Percentiles rank a stretch among this genome's conserved stretches.
phyloP scores from a whole-genome alignment of 2,113 vertebrate genomes.

The Catharus bicknelli region DNA sequence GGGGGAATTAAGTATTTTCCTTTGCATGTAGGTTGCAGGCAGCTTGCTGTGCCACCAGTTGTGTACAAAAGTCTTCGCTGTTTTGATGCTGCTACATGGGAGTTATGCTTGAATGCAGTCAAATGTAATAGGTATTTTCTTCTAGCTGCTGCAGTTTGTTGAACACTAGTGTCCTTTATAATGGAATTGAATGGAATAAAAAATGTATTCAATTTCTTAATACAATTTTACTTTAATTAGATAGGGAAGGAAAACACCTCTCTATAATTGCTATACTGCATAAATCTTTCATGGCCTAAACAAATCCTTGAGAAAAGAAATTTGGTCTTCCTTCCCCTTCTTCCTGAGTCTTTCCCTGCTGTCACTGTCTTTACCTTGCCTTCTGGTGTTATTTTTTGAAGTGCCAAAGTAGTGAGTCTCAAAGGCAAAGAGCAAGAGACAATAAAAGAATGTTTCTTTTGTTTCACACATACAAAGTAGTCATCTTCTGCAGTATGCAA shows the following conservation, averaged over 20 bases:
- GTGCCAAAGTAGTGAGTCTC: background rate
- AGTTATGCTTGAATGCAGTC: background rate
- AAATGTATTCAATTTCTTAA: background rate
- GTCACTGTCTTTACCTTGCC: background rate
- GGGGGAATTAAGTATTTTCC: background rate
- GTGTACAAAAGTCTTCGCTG: background rate
- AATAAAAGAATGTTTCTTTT: background rate
- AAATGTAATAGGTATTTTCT: background rate
- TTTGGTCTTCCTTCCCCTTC: background rate
- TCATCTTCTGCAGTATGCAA: background rate
- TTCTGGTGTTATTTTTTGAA: slow-evolving; percentile 21
- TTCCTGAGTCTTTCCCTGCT: background rate
- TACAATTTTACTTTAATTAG: slow-evolving; percentile 26
- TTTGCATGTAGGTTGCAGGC: background rate
- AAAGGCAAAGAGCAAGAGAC: background rate
- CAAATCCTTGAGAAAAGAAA: background rate
- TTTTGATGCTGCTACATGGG: background rate
- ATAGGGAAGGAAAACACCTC: background rate
- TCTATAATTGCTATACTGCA: background rate
- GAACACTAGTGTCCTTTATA: background rate
- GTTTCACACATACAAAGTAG: background rate
- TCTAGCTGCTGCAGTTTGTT: background rate
- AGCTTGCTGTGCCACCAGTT: background rate
- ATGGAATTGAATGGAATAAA: background rate
- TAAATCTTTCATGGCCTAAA: slow-evolving; percentile 28